Conservation (phyloP, 2,797 vertebrate genomes). For the Lophius americanus region DNA sequence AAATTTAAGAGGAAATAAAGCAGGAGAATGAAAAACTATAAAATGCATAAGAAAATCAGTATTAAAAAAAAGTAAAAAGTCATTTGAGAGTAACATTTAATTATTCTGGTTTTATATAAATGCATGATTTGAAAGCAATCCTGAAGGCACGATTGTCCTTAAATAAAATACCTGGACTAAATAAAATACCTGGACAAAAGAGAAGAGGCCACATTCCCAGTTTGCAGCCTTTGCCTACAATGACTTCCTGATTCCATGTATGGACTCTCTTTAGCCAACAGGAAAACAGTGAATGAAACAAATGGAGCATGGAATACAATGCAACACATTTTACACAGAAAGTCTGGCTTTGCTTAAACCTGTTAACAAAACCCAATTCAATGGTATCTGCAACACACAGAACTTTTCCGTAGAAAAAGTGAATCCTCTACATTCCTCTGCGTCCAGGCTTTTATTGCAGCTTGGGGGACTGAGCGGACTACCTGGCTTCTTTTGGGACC, state of each 20-base stretch:
- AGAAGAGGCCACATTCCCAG: not conserved
- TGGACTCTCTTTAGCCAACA: constrained; percentile 31
- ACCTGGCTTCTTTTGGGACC: too few relatives aligned
- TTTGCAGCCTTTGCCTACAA: constrained; percentile 32
- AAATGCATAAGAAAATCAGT: not conserved
- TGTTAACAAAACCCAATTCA: constrained; percentile 46
- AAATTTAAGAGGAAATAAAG: not conserved
- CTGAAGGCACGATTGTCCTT: constrained; percentile 33
- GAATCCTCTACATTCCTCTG: too few relatives aligned
- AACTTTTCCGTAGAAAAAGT: not conserved
- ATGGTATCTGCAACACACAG: constrained; percentile 42
- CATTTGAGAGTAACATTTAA: constrained; percentile 12
- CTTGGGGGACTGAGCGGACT: too few relatives aligned
- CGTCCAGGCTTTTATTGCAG: too few relatives aligned
- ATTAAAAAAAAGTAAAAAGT: not conserved
- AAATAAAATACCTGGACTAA: constrained; percentile 45
- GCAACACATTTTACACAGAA: constrained; percentile 32
- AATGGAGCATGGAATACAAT: constrained; percentile 9
- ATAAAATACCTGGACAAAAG: constrained; percentile 46
- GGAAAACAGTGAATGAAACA: constrained; percentile 35
- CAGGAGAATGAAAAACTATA: not conserved
- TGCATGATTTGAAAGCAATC: constrained; percentile 13
- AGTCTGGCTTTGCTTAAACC: constrained; percentile 20
- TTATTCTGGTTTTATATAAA: constrained; percentile 7
- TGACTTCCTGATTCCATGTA: constrained; percentile 21